These are phyloP conservation scores for Aeoliscus strigatus DNA, from an alignment of 2,797 vertebrate genomes.

Conservation along the genomic window DNA sequence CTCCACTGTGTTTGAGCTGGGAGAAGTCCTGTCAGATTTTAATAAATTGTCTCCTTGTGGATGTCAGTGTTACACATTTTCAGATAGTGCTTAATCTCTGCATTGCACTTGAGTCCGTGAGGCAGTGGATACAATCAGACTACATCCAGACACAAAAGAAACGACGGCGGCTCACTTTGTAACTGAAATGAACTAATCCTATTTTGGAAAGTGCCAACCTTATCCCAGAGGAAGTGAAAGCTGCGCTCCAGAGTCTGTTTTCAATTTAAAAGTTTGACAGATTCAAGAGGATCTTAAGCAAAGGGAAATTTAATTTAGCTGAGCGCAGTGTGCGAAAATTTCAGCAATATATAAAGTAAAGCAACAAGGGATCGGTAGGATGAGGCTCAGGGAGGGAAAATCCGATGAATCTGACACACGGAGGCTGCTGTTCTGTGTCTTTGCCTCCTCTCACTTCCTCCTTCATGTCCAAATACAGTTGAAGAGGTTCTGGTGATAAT, in stretches of 20 bases:
- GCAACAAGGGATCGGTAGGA: background rate
- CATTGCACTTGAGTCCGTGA: conserved; percentile 18
- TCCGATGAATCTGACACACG: background rate
- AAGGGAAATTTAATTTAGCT: conserved; percentile 20
- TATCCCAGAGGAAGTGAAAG: conserved; percentile 19
- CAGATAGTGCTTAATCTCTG: conserved; percentile 25
- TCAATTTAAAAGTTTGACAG: conserved; percentile 34
- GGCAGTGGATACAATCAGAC: conserved; percentile 15
- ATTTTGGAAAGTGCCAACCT: conserved; percentile 23
- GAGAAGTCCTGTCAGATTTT: conserved; percentile 35
- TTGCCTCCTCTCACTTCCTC: background rate
- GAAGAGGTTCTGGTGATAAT: too few relatives aligned
- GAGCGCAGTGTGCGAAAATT: conserved; percentile 8
- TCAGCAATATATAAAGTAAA: conserved; percentile 3
- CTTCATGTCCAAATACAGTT: background rate
- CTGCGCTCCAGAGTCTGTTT: conserved; percentile 4
- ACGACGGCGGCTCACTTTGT: conserved; percentile 4
- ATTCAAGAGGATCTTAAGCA: conserved; percentile 15
- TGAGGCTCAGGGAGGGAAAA: conserved; percentile 2
- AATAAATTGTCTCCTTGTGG: conserved; percentile 56
- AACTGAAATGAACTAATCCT: conserved; percentile 25
- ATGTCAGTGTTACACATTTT: conserved; percentile 37
- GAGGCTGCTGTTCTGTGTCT: background rate
- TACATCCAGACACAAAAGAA: conserved; percentile 1
- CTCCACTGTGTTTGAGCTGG: conserved; percentile 11